These are phyloP conservation scores for Unio pictorum DNA, from an alignment of 2,888 invertebrate species.

Conservation along the genomic window DNA sequence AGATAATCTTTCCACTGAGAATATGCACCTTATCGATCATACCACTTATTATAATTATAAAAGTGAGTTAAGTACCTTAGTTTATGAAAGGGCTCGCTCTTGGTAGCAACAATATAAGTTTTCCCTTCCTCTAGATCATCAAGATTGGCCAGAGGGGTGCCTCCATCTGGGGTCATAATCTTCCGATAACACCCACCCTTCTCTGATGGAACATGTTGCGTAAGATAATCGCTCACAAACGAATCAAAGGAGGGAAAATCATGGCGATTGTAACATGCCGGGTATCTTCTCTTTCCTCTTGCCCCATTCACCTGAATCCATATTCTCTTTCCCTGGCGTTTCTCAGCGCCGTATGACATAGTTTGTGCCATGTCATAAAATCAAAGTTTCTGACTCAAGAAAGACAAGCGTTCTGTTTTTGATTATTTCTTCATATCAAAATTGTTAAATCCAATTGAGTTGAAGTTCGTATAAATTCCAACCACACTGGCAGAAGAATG, in stretches of 20 bases:
- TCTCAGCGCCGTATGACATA: background rate
- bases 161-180: conserved; percentile 8
- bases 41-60: too few relatives aligned
- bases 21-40: too few relatives aligned
- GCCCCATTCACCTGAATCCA: conserved; percentile 9
- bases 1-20: too few relatives aligned
- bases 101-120: conserved; percentile 7
- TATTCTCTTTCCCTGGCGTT: conserved; percentile 15
- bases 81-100: conserved; percentile 6
- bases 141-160: conserved; percentile 6
- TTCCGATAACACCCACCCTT: conserved; percentile 4
- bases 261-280: conserved; percentile 24
- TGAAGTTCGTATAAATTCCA: too few relatives aligned
- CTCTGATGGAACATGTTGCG: conserved; percentile 1
- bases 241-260: conserved; percentile 38
- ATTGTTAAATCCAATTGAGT: too few relatives aligned
- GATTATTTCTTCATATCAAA: too few relatives aligned
- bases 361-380: too few relatives aligned
- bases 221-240: conserved; percentile 26
- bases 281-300: conserved; percentile 20
- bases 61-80: conserved; percentile 1
- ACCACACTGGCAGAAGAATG: too few relatives aligned
- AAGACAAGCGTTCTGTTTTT: too few relatives aligned
- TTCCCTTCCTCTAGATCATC: conserved; percentile 8
- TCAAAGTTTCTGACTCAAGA: too few relatives aligned